Evolutionary conservation across 2,888 invertebrate species (phyloP), one percentile per base, ranked within the genome.

Genomic region (Crioceris asparagi): DNA sequence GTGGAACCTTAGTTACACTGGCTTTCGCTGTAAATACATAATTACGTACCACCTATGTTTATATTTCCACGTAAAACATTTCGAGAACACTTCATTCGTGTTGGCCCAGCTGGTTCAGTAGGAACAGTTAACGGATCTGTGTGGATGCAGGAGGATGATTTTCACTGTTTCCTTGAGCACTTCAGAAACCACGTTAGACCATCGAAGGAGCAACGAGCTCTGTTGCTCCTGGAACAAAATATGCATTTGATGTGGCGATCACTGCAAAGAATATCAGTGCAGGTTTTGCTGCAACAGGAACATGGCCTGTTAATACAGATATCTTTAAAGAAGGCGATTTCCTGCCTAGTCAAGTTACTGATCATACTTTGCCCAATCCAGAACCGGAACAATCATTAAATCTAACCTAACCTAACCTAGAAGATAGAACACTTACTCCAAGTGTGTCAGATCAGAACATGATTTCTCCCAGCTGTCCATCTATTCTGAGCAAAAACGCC

Each of bases 91-190:
- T 38, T 34, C 15, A 34, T 38, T 21, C 29, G 34, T n/a, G 29
- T 34, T 38, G 38, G 33, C 27, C 32, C 38, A 18, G 27, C 31
- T 38, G 38, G 38, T 23, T 29, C 27, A 4, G 21, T 33, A 18
- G 38, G 38, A 17, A 33, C 33, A 27, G 38, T 17, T 29, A 33
- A 32, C 12, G 27, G 27, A 19, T 33, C 29, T 29, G 27, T 32
- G 19, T 38, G 38, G 33, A 38, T 38, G 38, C 38, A 38, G 18
- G 38, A 38, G 12, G 34, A 25, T 6, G 18, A 32, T 17, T 34
- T 34, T 34, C 15, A 26, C 15, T 10, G 25, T 10, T 34, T 34
- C 10, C 21, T 21, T 21, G 6, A 21, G 21, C 21, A 21, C 21
- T 21, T 29, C 8, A 29, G 10, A 29, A 32, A 32, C 17, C 30